Conservation (phyloP, 2,113 vertebrate species). For the Aphelocoma coerulescens region DNA sequence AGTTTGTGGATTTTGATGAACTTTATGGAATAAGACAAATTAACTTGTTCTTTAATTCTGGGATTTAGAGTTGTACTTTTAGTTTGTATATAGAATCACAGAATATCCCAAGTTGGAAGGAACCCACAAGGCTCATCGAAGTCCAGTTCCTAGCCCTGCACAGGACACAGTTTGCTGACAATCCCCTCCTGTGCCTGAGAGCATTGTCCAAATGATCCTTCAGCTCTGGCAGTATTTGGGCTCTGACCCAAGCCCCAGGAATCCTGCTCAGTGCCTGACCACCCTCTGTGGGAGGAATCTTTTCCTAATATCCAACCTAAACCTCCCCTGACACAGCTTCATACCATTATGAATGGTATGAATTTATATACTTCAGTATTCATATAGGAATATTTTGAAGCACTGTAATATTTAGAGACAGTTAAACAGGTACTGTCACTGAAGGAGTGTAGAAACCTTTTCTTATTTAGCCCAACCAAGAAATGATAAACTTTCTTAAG, state of each 20-base stretch:
- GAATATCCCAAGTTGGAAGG: neutral
- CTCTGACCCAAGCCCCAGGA: neutral
- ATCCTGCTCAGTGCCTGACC: neutral
- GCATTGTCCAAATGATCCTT: accelerated
- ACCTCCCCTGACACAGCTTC: neutral
- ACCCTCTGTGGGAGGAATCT: neutral
- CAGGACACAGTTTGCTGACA: neutral
- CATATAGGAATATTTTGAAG: neutral
- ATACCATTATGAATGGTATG: neutral
- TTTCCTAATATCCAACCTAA: neutral
- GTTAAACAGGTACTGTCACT: neutral
- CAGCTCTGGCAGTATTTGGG: neutral
- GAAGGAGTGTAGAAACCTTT: neutral
- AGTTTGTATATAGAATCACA: neutral
- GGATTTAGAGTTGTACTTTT: neutral
- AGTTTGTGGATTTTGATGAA: neutral
- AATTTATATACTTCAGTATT: neutral
- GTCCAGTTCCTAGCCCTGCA: neutral
- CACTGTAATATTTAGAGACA: neutral
- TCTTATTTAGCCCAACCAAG: neutral
- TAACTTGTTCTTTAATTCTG: neutral
- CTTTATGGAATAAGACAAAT: accelerated
- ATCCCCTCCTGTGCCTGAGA: neutral
- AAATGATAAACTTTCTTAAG: neutral
- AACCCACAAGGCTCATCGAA: neutral